Percentiles rank a stretch among this genome's conserved stretches.
Conservation (phyloP, 2,888 invertebrate species). For the Stenurella melanura region DNA sequence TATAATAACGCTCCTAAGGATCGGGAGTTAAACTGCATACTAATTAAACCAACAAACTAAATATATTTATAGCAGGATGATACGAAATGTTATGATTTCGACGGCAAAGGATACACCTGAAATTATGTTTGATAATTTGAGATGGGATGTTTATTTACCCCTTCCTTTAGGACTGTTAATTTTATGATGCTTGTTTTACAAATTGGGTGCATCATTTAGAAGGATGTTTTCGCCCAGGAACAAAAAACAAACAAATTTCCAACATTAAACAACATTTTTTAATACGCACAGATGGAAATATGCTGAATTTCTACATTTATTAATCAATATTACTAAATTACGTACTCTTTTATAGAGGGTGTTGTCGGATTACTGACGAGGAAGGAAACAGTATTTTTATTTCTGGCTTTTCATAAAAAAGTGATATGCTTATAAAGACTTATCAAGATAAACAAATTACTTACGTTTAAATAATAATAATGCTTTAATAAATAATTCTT, state of each 20-base stretch:
- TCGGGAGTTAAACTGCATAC: conserved; percentile 13
- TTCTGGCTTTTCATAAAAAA: too few species aligned
- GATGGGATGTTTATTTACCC: conserved; percentile 33
- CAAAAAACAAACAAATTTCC: conserved; percentile 5
- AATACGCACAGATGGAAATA: too few species aligned
- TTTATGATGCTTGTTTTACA: conserved; percentile 16
- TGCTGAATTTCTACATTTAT: too few species aligned
- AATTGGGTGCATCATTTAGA: conserved; percentile 9
- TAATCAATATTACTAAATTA: too few species aligned
- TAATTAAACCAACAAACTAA: conserved; percentile 29
- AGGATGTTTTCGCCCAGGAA: conserved; percentile 19
- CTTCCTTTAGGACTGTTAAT: conserved; percentile 18
- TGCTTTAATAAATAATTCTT: too few species aligned
- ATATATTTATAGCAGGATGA: conserved; percentile 34
- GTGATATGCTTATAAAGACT: too few species aligned
- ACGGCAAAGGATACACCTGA: neutral
- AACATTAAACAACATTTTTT: neutral
- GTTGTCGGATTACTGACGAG: too few species aligned
- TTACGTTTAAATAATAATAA: too few species aligned
- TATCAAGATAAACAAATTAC: too few species aligned
- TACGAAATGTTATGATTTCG: conserved; percentile 8
- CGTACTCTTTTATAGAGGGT: too few species aligned
- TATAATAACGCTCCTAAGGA: conserved; percentile 6
- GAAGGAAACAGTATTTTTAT: too few species aligned
- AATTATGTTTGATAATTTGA: conserved; percentile 14